Conservation (phyloP, 2,888 invertebrate genomes). For the Dynastes tityus region DNA sequence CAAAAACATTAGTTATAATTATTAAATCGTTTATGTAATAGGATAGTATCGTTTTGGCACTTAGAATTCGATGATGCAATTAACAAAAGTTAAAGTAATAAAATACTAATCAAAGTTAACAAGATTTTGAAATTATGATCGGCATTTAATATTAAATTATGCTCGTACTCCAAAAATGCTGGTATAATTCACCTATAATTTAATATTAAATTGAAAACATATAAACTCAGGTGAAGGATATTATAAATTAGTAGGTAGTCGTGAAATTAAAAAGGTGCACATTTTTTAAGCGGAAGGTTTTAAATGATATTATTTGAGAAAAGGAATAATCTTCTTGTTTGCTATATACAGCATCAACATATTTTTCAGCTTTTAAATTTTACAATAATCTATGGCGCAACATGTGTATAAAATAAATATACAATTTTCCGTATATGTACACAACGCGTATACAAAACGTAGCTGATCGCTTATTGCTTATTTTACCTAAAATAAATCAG, state of each 20-base stretch:
- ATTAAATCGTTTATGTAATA: conserved; percentile 40
- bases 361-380: background rate
- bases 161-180: background rate
- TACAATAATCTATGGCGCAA: conserved; percentile 1
- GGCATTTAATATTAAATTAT: background rate
- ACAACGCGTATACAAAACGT: conserved; percentile 1
- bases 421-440: conserved; percentile 21
- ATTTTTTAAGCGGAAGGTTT: background rate
- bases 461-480: too few species aligned
- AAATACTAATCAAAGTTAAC: conserved; percentile 13
- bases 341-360: too few species aligned
- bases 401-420: conserved; percentile 22
- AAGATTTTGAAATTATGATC: conserved; percentile 1
- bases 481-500: background rate
- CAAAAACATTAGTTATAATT: conserved; percentile 14
- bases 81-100: conserved; percentile 48
- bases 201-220: background rate
- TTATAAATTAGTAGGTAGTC: background rate
- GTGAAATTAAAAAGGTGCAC: background rate
- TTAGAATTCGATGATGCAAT: conserved; percentile 61
- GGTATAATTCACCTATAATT: background rate
- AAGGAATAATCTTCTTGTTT: too few species aligned
- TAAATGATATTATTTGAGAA: too few species aligned
- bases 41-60: conserved; percentile 62
- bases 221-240: background rate